phyloP scores from a whole-genome alignment of 1,140 invertebrate species.

The Heliconius melpomene region DNA sequence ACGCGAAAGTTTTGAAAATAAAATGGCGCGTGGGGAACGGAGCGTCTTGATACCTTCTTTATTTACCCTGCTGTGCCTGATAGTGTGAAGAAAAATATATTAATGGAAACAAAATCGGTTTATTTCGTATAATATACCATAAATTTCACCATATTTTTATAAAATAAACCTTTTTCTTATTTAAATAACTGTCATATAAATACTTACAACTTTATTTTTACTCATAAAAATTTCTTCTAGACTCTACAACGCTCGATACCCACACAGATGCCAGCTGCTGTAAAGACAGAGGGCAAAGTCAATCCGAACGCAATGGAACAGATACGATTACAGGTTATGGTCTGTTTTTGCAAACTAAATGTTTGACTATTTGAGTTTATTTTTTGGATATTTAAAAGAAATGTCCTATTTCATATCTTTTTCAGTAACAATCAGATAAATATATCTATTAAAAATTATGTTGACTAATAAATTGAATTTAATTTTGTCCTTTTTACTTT shows the following conservation, averaged over 20 bases:
- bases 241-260: conserved; percentile 50
- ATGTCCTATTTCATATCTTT: too few species aligned
- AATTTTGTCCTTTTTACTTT: too few species aligned
- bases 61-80: background rate
- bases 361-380: background rate
- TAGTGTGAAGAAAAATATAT: background rate
- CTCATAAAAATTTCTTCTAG: background rate
- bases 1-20: background rate
- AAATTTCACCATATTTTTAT: too few species aligned
- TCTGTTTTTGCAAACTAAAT: too few species aligned
- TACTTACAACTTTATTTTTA: too few species aligned
- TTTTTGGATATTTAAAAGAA: background rate
- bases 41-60: background rate
- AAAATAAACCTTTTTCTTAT: too few species aligned
- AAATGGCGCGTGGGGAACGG: background rate
- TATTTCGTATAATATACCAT: too few species aligned
- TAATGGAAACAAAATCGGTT: too few species aligned
- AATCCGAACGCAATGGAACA: conserved; percentile 67
- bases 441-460: too few species aligned
- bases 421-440: too few species aligned
- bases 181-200: too few species aligned
- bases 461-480: too few species aligned
- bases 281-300: conserved; percentile 62
- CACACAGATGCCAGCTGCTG: conserved; percentile 44
- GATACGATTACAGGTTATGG: conserved; percentile 57